Conservation (phyloP, 2,797 vertebrate genomes). For the Eupleurogrammus muticus region DNA sequence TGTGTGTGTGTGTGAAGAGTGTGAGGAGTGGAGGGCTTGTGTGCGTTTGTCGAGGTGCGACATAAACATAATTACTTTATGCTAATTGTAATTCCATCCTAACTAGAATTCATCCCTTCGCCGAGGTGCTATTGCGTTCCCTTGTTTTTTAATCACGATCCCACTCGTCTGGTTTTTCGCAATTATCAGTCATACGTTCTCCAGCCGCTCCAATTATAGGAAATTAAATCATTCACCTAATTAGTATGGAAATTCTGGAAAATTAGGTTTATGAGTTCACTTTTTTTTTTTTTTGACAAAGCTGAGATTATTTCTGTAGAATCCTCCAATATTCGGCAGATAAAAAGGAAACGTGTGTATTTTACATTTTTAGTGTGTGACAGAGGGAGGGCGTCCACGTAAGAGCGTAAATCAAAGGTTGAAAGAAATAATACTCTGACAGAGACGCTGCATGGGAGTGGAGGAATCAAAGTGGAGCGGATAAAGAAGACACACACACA, state of each 20-base stretch:
- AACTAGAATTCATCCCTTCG: conserved; percentile 13
- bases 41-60: background rate
- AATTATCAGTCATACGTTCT: background rate
- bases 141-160: conserved; percentile 16
- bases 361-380: background rate
- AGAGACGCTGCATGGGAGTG: conserved; percentile 12
- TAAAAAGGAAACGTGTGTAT: background rate
- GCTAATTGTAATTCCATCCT: conserved; percentile 23
- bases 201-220: background rate
- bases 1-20: background rate
- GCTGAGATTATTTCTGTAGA: too few relatives aligned
- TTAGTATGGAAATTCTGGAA: background rate
- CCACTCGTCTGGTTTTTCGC: background rate
- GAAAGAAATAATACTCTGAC: conserved; percentile 26
- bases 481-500: conserved; percentile 30
- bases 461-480: conserved; percentile 43
- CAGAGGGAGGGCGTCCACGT: background rate
- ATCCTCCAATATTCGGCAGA: conserved; percentile 7
- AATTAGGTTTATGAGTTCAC: background rate
- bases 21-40: background rate
- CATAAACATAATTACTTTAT: conserved; percentile 16
- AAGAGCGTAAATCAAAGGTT: conserved; percentile 14
- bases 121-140: background rate
- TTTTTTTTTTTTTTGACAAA: too few relatives aligned
- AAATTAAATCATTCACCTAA: conserved; percentile 17